A percentile compares a stretch with the other conserved stretches of the same genome.
Evolutionary conservation across 1,140 invertebrate species (phyloP).

Genomic region (Drosophila kanapiae): DNA sequence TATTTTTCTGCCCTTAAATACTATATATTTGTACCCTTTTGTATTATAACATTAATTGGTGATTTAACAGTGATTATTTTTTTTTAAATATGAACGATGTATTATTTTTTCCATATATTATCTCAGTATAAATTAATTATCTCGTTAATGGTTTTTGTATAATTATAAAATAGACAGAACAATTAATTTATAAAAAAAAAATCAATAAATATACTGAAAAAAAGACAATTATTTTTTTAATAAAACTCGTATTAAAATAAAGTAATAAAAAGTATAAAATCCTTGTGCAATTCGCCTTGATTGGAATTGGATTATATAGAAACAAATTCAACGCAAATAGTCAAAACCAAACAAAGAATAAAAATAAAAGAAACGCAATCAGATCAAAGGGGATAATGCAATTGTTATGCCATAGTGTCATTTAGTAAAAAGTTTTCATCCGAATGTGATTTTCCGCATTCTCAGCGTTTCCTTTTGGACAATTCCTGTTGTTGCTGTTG

Average conservation of each 20-base stretch:
- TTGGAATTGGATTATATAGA: constrained; percentile 24
- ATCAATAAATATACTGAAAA: not conserved
- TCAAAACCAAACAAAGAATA: constrained; percentile 8
- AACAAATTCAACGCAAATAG: not conserved
- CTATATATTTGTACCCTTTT: not conserved
- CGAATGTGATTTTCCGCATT: constrained; percentile 51
- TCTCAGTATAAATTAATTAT: not conserved
- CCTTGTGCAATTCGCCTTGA: constrained; percentile 2
- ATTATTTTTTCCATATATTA: too few relatives aligned
- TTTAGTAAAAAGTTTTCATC: constrained; percentile 63
- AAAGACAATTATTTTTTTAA: not conserved
- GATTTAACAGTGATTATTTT: too few relatives aligned
- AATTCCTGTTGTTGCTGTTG: constrained; percentile 17
- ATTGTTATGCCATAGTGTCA: constrained; percentile 63
- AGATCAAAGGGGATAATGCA: constrained; percentile 58
- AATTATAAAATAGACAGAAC: not conserved
- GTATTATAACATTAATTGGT: not conserved
- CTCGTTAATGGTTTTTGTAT: not conserved
- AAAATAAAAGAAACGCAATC: constrained; percentile 24
- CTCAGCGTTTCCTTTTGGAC: constrained; percentile 25
- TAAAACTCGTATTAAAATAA: not conserved
- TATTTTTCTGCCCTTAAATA: not conserved
- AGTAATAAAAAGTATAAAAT: not conserved
- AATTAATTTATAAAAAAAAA: not conserved
- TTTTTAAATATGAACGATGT: too few relatives aligned